Percentiles rank a stretch among this genome's conserved stretches.
Conservation (phyloP, 2,797 vertebrate genomes). For the Epinephelus coioides region DNA sequence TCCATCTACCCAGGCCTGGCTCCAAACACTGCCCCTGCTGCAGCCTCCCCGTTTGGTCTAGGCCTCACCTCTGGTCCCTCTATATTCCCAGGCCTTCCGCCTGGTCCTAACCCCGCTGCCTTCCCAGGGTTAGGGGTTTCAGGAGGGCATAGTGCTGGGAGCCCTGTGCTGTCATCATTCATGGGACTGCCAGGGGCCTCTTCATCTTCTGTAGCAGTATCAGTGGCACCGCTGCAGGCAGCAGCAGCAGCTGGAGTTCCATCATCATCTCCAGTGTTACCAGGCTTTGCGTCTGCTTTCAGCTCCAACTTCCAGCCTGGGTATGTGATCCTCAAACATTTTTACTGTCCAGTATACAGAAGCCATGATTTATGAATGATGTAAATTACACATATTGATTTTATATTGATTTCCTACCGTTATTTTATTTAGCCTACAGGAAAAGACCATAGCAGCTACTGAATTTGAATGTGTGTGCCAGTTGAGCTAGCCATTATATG, state of each 20-base stretch:
- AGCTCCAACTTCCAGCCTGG: constrained; percentile 96
- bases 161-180: constrained; percentile 92
- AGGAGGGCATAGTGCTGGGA: constrained; percentile 87
- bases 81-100: constrained; percentile 88
- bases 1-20: constrained; percentile 85
- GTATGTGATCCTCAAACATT: constrained; percentile 76
- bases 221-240: constrained; percentile 91
- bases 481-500: not conserved
- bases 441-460: not conserved
- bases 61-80: constrained; percentile 91
- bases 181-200: constrained; percentile 91
- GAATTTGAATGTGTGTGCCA: not conserved
- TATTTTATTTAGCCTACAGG: not conserved
- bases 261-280: constrained; percentile 93
- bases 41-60: constrained; percentile 90
- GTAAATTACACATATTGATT: not conserved
- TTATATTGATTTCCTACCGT: not conserved
- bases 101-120: constrained; percentile 87
- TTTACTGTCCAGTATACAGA: not conserved
- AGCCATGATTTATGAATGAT: not conserved
- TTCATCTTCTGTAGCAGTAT: constrained; percentile 88
- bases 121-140: constrained; percentile 93
- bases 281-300: constrained; percentile 97
- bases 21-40: constrained; percentile 78
- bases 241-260: constrained; percentile 85